phyloP scores from a whole-genome alignment of 2,113 vertebrate species.

The Stomatorhinus ivindoensis region DNA sequence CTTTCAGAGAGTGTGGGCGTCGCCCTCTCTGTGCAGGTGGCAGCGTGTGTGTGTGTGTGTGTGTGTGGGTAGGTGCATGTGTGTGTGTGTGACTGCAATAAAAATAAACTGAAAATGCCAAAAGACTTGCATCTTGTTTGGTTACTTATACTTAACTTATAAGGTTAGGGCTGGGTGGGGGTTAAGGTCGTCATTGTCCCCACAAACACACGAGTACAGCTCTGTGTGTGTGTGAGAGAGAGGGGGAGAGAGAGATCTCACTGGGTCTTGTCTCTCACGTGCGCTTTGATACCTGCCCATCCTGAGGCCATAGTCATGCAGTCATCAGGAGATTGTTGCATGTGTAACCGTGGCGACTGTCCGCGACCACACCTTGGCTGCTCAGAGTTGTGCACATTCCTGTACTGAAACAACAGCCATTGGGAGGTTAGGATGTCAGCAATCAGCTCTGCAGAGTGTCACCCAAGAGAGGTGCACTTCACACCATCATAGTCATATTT shows the following conservation, averaged over 20 bases:
- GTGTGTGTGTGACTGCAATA: neutral
- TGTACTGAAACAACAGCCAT: neutral
- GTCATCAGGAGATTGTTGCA: neutral
- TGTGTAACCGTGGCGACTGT: neutral
- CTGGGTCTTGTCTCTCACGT: neutral
- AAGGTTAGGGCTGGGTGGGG: too few species aligned
- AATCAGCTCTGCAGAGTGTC: neutral
- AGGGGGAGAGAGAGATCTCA: neutral
- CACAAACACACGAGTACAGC: too few species aligned
- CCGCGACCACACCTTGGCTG: neutral
- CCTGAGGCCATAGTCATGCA: neutral
- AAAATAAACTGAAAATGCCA: too few species aligned
- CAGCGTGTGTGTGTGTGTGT: slow-evolving; percentile 20
- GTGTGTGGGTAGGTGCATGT: neutral
- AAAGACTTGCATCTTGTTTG: too few species aligned
- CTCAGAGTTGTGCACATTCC: neutral
- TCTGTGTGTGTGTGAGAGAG: neutral
- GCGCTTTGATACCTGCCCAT: neutral
- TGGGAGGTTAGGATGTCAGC: neutral
- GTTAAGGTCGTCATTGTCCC: too few species aligned
- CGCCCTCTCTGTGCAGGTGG: neutral
- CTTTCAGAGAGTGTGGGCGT: neutral
- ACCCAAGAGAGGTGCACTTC: neutral
- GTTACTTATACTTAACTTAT: too few species aligned
- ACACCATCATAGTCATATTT: neutral